phyloP scores from a whole-genome alignment of 2,113 vertebrate genomes.

The Emydura subglobosa region DNA sequence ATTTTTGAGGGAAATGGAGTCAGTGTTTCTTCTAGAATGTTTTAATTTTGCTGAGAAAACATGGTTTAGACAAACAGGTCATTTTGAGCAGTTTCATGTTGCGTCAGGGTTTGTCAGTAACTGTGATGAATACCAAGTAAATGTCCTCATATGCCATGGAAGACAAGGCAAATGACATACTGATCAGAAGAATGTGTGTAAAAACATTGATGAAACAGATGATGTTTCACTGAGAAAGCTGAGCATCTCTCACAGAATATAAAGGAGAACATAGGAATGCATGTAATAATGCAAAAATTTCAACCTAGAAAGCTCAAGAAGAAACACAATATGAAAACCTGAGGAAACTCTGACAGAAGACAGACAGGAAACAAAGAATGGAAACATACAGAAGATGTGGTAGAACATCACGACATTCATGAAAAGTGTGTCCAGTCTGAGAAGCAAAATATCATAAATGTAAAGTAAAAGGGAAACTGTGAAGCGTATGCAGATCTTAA shows the following conservation, averaged over 20 bases:
- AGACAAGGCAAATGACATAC: not conserved
- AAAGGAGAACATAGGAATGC: not conserved
- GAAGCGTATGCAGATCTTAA: not conserved
- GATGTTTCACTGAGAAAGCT: not conserved
- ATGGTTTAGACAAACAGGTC: not conserved
- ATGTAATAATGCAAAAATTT: not conserved
- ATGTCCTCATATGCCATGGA: not conserved
- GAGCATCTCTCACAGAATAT: not conserved
- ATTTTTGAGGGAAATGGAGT: not conserved
- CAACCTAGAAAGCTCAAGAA: not conserved
- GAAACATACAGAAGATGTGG: not conserved
- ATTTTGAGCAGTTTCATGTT: not conserved
- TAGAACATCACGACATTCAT: not conserved
- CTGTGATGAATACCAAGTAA: not conserved
- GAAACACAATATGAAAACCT: not conserved
- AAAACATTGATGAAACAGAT: not conserved
- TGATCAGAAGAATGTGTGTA: not conserved
- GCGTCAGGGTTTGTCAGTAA: not conserved
- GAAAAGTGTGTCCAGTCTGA: not conserved
- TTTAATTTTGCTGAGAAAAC: not conserved
- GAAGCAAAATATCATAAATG: not conserved
- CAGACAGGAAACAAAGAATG: not conserved
- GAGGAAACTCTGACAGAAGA: not conserved
- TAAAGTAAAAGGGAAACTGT: not conserved
- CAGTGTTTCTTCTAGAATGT: not conserved